A percentile compares a stretch with the other conserved stretches of the same genome.
These are phyloP conservation scores for Tringa solitaria DNA, from an alignment of 2,113 vertebrate species.

Conservation along the genomic window DNA sequence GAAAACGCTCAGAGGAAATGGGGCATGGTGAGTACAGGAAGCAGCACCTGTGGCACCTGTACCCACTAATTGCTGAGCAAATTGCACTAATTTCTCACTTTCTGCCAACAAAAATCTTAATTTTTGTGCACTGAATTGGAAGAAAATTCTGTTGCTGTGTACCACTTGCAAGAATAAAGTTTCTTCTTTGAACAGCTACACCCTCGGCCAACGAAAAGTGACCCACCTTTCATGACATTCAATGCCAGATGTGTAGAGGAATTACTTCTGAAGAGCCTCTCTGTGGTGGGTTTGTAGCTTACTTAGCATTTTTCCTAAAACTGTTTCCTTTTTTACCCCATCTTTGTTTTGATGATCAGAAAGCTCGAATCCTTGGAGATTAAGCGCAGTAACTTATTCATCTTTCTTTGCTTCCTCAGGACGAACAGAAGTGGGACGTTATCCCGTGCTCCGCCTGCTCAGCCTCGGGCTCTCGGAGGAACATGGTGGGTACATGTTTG, in stretches of 20 bases:
- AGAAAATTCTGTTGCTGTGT: neutral
- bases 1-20: neutral
- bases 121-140: neutral
- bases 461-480: neutral
- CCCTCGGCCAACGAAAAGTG: rapidly evolving
- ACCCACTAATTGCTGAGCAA: neutral
- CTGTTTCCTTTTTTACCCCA: neutral
- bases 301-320: neutral
- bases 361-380: neutral
- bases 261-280: neutral
- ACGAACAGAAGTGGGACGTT: neutral
- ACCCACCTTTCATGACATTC: neutral
- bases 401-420: neutral
- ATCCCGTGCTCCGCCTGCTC: neutral
- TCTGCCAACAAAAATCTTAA: neutral
- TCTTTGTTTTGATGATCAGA: neutral
- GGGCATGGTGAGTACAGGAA: neutral
- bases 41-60: neutral
- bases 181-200: neutral
- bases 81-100: neutral
- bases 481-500: rapidly evolving
- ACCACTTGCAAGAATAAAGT: neutral
- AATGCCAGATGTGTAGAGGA: neutral
- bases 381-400: neutral
- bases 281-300: neutral